A percentile compares a stretch with the other conserved stretches of the same genome.
phyloP scores from a whole-genome alignment of 2,797 vertebrate species.

The Glossophaga mutica region DNA sequence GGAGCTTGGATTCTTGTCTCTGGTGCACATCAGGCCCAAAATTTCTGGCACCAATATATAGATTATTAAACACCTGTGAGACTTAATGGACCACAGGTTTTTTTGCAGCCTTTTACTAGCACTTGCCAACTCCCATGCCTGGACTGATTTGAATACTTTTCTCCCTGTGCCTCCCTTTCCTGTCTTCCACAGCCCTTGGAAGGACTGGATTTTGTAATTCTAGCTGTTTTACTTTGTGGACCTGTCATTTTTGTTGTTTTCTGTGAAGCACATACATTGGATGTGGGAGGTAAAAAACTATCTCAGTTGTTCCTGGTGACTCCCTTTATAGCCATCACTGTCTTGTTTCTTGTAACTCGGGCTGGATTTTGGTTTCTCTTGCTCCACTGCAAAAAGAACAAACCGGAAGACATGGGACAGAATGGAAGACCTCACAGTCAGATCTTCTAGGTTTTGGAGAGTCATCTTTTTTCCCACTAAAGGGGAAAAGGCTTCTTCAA shows the following conservation, averaged over 20 bases:
- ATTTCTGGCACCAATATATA: conserved; percentile 23
- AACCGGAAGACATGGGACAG: conserved; percentile 44
- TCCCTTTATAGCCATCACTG: no score
- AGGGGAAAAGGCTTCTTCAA: conserved; percentile 20
- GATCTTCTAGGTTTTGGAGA: conserved; percentile 39
- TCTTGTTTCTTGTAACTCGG: conserved; percentile 6
- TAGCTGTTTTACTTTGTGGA: no score
- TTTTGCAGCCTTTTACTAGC: conserved; percentile 77
- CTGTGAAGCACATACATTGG: no score
- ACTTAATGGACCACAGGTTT: conserved; percentile 67
- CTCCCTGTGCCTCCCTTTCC: conserved; percentile 51
- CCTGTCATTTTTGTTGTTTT: no score
- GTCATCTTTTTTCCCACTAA: conserved; percentile 42
- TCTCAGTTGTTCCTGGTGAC: no score
- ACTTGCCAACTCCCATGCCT: conserved; percentile 79
- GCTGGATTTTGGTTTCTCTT: conserved; percentile 71
- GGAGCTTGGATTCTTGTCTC: conserved; percentile 51
- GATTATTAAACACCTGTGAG: conserved; percentile 73
- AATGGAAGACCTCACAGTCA: conserved; percentile 35
- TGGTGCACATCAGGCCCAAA: conserved; percentile 52
- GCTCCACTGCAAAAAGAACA: conserved; percentile 60
- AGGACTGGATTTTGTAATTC: conserved; percentile 71
- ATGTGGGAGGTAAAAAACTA: no score
- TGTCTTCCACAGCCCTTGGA: conserved; percentile 25
- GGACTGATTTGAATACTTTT: conserved; percentile 65